phyloP scores from a whole-genome alignment of 2,888 invertebrate species.

The Plemyria rubiginata region DNA sequence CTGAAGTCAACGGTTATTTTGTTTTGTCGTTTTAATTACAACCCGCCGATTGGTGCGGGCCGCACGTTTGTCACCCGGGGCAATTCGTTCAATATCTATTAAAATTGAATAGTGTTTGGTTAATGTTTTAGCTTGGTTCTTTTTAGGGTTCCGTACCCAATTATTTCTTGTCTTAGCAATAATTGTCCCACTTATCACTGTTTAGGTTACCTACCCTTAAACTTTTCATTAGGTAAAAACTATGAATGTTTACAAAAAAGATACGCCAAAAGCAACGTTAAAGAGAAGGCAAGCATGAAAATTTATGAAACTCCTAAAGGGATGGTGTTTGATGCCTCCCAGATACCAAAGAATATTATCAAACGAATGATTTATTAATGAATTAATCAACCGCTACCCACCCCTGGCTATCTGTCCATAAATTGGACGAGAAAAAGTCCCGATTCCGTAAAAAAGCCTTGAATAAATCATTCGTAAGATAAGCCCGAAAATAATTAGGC shows the following conservation, averaged over 20 bases:
- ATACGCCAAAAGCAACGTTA: not conserved
- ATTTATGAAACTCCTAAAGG: conserved; percentile 5
- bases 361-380: conserved; percentile 58
- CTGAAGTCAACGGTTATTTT: conserved; percentile 81
- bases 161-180: no score
- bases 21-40: conserved; percentile 84
- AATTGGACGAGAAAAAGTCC: conserved; percentile 58
- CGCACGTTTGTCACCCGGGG: conserved; percentile 34
- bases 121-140: not conserved
- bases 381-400: conserved; percentile 59
- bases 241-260: not conserved
- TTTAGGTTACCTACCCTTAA: no score
- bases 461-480: conserved; percentile 80
- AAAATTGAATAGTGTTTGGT: not conserved
- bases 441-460: conserved; percentile 48
- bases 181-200: no score
- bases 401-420: conserved; percentile 58
- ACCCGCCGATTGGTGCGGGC: conserved; percentile 34
- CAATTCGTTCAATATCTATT: conserved; percentile 14
- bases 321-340: conserved; percentile 18
- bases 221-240: no score
- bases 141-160: no score
- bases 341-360: conserved; percentile 36
- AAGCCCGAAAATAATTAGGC: conserved; percentile 78
- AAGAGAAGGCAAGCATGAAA: conserved; percentile 5